Conservation (phyloP, 2,797 vertebrate species). For the Propithecus deckenii region DNA sequence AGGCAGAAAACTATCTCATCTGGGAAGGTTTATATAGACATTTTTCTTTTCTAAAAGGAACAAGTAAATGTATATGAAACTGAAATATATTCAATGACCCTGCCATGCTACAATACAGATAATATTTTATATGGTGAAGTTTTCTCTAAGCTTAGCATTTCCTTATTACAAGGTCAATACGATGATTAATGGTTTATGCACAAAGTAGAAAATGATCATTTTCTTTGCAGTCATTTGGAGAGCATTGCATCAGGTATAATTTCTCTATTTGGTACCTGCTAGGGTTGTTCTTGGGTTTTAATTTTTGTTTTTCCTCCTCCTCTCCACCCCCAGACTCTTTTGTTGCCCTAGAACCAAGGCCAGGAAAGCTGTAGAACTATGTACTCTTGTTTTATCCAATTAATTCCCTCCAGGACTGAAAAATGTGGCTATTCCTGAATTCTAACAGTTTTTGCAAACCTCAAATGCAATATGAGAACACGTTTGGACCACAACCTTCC, state of each 20-base stretch:
- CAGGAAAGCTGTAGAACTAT: not conserved
- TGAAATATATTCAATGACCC: slow-evolving; percentile 52
- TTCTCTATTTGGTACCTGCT: not conserved
- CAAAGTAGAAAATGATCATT: slow-evolving; percentile 30
- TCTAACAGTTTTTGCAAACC: slow-evolving; percentile 33
- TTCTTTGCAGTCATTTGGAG: slow-evolving; percentile 35
- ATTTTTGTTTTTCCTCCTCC: not conserved
- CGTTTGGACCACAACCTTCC: slow-evolving; percentile 7
- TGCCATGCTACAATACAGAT: not conserved
- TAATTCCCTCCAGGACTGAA: slow-evolving; percentile 28
- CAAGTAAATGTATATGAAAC: slow-evolving; percentile 23
- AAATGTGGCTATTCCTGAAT: slow-evolving; percentile 45
- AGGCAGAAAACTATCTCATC: slow-evolving; percentile 1
- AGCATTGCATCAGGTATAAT: not conserved
- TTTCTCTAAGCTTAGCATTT: slow-evolving; percentile 48
- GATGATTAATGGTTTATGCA: slow-evolving; percentile 41
- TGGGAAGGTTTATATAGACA: slow-evolving; percentile 27
- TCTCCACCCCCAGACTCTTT: not conserved
- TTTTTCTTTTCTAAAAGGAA: slow-evolving; percentile 57
- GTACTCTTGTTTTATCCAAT: slow-evolving; percentile 9
- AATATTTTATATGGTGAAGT: not conserved
- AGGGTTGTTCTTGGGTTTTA: slow-evolving; percentile 16
- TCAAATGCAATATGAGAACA: slow-evolving; percentile 46
- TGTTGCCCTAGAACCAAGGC: not conserved
- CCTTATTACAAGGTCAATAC: slow-evolving; percentile 45